Conservation (phyloP, 2,113 vertebrate species). For the Rhinoptilus africanus region DNA sequence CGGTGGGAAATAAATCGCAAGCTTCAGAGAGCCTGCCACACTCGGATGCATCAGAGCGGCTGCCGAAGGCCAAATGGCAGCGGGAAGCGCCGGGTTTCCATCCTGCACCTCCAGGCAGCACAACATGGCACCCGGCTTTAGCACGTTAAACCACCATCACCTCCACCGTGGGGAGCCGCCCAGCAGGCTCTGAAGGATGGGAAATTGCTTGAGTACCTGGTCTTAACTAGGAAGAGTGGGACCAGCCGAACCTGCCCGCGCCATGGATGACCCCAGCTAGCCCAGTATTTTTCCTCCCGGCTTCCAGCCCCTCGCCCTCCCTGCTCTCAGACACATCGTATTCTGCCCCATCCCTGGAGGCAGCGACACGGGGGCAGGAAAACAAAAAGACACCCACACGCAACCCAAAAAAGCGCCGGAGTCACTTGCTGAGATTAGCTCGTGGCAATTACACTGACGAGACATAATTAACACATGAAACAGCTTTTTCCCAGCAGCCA, state of each 20-base stretch:
- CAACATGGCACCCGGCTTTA: not conserved
- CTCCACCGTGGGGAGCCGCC: accelerated
- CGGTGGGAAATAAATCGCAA: not conserved
- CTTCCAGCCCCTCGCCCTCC: not conserved
- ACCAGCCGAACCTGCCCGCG: accelerated
- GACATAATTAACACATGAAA: constrained; percentile 47
- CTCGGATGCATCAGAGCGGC: accelerated
- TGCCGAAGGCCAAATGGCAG: not conserved
- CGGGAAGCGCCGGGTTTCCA: not conserved
- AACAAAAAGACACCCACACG: not conserved
- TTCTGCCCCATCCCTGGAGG: not conserved
- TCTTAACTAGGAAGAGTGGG: not conserved
- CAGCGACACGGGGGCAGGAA: not conserved
- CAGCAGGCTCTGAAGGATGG: accelerated
- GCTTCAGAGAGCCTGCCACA: not conserved
- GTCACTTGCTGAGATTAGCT: not conserved
- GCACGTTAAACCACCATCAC: not conserved
- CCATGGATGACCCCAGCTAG: not conserved
- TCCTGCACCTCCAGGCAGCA: not conserved
- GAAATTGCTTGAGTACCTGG: accelerated
- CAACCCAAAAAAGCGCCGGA: not conserved
- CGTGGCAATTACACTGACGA: constrained; percentile 7
- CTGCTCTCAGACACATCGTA: not conserved
- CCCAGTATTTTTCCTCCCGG: not conserved
- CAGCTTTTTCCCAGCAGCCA: constrained; percentile 8